phyloP scores from a whole-genome alignment of 2,888 invertebrate species.

The Harmothoe impar region DNA sequence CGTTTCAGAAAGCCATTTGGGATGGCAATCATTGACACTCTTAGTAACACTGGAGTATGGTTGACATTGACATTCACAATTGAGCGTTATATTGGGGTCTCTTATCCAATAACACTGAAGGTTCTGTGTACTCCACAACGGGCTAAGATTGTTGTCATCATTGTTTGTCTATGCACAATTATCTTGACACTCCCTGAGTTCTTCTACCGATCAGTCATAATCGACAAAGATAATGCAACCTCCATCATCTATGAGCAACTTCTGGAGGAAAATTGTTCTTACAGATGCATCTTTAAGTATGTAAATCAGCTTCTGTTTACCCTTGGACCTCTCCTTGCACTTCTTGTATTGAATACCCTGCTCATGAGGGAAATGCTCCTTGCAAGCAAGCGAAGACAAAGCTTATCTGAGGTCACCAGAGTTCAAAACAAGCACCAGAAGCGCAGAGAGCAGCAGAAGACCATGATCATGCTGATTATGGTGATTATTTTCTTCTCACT shows the following conservation, averaged over 20 bases:
- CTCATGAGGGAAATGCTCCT: slow-evolving; percentile 86
- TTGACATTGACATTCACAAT: slow-evolving; percentile 90
- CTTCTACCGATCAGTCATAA: slow-evolving; percentile 84
- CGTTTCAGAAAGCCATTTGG: slow-evolving; percentile 82
- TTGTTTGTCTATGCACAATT: slow-evolving; percentile 86
- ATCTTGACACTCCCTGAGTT: slow-evolving; percentile 87
- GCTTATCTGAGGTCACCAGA: slow-evolving; percentile 84
- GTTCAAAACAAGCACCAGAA: slow-evolving; percentile 80
- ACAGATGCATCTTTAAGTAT: slow-evolving; percentile 66
- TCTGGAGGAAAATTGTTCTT: slow-evolving; percentile 43
- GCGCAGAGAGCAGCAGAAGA: slow-evolving; percentile 84
- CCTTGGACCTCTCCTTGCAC: slow-evolving; percentile 87
- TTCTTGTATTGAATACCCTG: slow-evolving; percentile 90
- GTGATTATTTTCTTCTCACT: slow-evolving; percentile 90
- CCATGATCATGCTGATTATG: slow-evolving; percentile 90
- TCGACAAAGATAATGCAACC: slow-evolving; percentile 25
- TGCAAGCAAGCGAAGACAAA: slow-evolving; percentile 75
- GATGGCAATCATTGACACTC: slow-evolving; percentile 88
- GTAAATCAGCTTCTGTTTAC: slow-evolving; percentile 84
- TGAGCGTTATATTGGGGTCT: slow-evolving; percentile 90
- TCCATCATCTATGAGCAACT: not conserved
- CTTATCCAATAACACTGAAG: slow-evolving; percentile 89
- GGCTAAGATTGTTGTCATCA: slow-evolving; percentile 87
- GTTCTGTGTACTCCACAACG: slow-evolving; percentile 88
- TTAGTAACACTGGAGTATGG: slow-evolving; percentile 89